Evolutionary conservation across 2,113 vertebrate genomes (phyloP).

Genomic region (Megalops atlanticus): DNA sequence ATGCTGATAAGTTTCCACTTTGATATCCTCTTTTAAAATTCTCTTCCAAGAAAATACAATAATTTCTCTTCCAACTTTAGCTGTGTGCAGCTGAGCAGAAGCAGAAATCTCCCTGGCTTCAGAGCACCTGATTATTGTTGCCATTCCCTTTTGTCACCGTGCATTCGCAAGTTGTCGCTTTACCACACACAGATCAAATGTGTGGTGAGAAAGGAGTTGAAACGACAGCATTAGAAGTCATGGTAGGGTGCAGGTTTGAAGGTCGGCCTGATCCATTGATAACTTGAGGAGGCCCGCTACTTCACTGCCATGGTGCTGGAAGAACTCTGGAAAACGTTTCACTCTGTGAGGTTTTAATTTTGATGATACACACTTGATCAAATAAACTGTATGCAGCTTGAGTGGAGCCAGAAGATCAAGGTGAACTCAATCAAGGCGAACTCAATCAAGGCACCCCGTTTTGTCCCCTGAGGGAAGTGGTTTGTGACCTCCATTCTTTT

Average conservation of each 20-base stretch:
- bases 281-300: not conserved
- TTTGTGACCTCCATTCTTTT: constrained; percentile 51
- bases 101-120: constrained; percentile 23
- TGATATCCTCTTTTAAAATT: constrained; percentile 36
- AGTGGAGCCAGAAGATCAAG: constrained; percentile 35
- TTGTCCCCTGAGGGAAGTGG: constrained; percentile 32
- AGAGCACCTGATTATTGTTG: not conserved
- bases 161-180: constrained; percentile 25
- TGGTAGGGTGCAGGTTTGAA: constrained; percentile 12
- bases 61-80: constrained; percentile 52
- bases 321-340: constrained; percentile 40
- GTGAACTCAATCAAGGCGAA: constrained; percentile 54
- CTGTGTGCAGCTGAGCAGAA: constrained; percentile 27
- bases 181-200: constrained; percentile 44
- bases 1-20: constrained; percentile 42
- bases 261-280: constrained; percentile 13
- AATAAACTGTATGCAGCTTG: constrained; percentile 23
- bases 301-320: constrained; percentile 22
- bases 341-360: constrained; percentile 38
- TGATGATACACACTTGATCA: constrained; percentile 46
- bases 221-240: constrained; percentile 40
- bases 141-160: constrained; percentile 57
- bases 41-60: constrained; percentile 48
- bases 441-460: constrained; percentile 51
- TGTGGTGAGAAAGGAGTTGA: constrained; percentile 53